phyloP scores from a whole-genome alignment of 2,113 vertebrate genomes.

The Passerina amoena region DNA sequence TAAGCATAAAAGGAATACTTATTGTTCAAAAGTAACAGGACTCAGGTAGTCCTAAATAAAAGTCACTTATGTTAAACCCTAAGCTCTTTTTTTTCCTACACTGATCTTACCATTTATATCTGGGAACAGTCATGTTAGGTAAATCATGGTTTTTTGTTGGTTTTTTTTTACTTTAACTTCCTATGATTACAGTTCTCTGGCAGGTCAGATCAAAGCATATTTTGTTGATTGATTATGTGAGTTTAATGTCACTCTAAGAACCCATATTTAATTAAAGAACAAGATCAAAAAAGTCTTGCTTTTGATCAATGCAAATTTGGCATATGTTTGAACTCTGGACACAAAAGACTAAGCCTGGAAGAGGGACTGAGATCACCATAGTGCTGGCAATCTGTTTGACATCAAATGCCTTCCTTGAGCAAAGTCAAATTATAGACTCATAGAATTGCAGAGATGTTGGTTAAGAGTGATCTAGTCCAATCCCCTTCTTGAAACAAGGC shows the following conservation, averaged over 20 bases:
- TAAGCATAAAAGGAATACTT: background rate
- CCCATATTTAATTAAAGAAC: background rate
- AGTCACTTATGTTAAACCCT: background rate
- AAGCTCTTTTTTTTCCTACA: background rate
- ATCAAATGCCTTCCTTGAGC: background rate
- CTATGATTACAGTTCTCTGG: background rate
- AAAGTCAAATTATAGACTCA: background rate
- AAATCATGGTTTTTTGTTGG: background rate
- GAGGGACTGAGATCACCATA: background rate
- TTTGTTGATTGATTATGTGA: background rate
- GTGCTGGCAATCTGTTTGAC: background rate
- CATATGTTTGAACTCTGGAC: background rate
- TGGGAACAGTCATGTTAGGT: background rate
- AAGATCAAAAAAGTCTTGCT: background rate
- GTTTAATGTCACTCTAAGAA: background rate
- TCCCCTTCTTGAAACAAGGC: background rate
- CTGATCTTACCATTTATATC: background rate
- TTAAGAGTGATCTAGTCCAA: background rate
- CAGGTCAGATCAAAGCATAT: background rate
- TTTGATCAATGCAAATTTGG: background rate
- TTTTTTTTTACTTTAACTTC: background rate
- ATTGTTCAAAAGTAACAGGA: background rate
- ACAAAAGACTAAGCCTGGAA: background rate
- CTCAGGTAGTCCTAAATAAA: background rate
- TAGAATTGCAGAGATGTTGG: background rate